Conservation (phyloP, 2,113 vertebrate species). For the Ardeotis arabs region DNA sequence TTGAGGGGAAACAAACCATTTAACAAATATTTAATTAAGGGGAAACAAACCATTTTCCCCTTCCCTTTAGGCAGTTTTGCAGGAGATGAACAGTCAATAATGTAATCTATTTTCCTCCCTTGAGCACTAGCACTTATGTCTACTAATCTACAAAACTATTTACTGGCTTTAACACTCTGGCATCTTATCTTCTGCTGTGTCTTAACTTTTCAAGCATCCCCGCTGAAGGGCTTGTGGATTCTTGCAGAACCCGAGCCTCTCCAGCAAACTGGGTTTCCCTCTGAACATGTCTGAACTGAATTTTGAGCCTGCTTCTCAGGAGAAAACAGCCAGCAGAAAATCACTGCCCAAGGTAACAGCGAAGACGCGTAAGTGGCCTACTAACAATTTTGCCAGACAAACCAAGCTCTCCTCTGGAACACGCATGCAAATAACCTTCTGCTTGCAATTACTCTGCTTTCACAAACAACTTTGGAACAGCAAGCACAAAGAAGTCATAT, state of each 20-base stretch:
- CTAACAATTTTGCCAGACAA: background rate
- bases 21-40: slow-evolving; percentile 57
- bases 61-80: slow-evolving; percentile 15
- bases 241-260: background rate
- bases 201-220: background rate
- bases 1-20: slow-evolving; percentile 39
- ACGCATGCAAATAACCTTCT: background rate
- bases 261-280: background rate
- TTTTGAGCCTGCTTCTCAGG: background rate
- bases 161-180: slow-evolving; percentile 23
- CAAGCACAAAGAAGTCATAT: background rate
- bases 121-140: background rate
- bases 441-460: background rate
- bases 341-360: background rate
- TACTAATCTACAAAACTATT: slow-evolving; percentile 49
- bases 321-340: background rate
- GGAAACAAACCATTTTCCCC: slow-evolving; percentile 20
- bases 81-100: slow-evolving; percentile 34
- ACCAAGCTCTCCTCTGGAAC: background rate
- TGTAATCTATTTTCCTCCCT: slow-evolving; percentile 4
- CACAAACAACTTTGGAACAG: background rate
- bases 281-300: background rate
- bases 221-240: background rate
- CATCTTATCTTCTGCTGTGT: background rate
- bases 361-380: background rate